Percentiles rank a stretch among this genome's conserved stretches.
phyloP scores from a whole-genome alignment of 2,113 vertebrate species.

The Siphamia tubifer region DNA sequence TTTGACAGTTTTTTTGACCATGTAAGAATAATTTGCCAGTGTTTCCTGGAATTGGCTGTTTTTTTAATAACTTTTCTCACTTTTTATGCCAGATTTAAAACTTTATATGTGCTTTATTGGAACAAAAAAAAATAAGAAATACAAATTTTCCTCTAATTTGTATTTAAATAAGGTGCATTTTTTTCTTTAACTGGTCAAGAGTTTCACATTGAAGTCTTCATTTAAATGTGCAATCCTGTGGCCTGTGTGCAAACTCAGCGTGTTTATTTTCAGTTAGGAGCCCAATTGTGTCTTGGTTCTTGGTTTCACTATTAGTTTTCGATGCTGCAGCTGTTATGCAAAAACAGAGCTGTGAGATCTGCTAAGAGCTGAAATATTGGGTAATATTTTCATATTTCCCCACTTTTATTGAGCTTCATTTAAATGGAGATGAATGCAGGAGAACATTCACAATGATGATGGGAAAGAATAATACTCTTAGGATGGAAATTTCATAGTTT shows the following conservation, averaged over 20 bases:
- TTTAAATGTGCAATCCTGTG: background rate
- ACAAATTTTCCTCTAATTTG: too few species aligned
- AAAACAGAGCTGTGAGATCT: constrained; percentile 17
- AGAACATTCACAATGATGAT: too few species aligned
- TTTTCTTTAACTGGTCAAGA: too few species aligned
- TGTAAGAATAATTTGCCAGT: too few species aligned
- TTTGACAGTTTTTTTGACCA: too few species aligned
- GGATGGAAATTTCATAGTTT: background rate
- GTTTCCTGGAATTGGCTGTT: too few species aligned
- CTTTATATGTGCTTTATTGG: too few species aligned
- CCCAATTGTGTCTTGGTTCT: constrained; percentile 60
- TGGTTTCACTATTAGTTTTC: constrained; percentile 80
- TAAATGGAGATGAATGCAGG: constrained; percentile 9
- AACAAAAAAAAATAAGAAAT: too few species aligned
- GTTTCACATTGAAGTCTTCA: background rate
- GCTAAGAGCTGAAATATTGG: constrained; percentile 33
- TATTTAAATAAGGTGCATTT: background rate
- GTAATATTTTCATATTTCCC: constrained; percentile 4
- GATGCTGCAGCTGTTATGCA: constrained; percentile 76
- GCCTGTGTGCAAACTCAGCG: constrained; percentile 28
- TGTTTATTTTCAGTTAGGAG: constrained; percentile 40
- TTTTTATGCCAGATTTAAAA: too few species aligned
- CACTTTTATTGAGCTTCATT: constrained; percentile 4
- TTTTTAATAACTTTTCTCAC: too few species aligned
- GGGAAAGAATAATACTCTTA: background rate